Conservation (phyloP, 2,113 vertebrate species). For the Mobula hypostoma region DNA sequence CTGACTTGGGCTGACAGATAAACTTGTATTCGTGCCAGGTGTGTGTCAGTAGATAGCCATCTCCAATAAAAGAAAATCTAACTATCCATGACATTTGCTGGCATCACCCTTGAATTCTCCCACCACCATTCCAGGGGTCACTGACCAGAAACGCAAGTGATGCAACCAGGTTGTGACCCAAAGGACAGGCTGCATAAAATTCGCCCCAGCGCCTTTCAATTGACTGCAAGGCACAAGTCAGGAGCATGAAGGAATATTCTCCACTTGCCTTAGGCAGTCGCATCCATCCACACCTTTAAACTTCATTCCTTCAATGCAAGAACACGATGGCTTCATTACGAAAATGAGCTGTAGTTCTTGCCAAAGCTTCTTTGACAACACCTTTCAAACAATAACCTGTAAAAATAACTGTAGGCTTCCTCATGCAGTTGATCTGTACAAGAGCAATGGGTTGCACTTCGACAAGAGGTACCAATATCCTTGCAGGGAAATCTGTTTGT, state of each 20-base stretch:
- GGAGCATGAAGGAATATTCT: not conserved
- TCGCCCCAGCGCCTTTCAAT: not conserved
- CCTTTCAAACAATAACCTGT: not conserved
- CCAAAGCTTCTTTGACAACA: not conserved
- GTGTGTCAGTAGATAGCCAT: no score
- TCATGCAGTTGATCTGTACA: no score
- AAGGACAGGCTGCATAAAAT: not conserved
- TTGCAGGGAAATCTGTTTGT: no score
- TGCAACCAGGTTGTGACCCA: no score
- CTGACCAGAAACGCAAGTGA: not conserved
- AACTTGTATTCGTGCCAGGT: no score
- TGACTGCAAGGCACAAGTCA: not conserved
- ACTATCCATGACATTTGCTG: no score
- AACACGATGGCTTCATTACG: no score
- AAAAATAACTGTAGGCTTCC: no score
- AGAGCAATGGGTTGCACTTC: no score
- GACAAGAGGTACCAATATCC: no score
- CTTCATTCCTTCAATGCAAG: not conserved
- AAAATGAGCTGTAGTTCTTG: no score
- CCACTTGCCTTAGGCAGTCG: not conserved
- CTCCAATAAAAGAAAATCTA: not conserved
- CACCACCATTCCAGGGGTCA: not conserved
- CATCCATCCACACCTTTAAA: not conserved
- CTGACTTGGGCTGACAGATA: no score
- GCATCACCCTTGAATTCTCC: not conserved